A percentile compares a stretch with the other conserved stretches of the same genome.
Conservation (phyloP, 2,888 invertebrate species). For the Bedellia somnulentella region DNA sequence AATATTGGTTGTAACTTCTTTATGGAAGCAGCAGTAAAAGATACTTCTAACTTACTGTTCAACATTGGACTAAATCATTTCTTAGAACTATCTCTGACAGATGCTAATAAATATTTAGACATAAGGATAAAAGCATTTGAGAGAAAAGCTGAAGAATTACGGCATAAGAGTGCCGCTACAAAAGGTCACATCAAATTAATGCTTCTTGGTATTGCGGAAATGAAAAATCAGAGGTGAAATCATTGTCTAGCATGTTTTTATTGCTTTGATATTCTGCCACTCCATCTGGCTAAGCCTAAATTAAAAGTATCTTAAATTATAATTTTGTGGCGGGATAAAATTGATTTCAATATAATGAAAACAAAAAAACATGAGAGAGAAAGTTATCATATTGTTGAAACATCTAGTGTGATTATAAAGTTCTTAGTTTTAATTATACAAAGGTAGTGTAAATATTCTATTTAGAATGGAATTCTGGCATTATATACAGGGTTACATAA, state of each 20-base stretch:
- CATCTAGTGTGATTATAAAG: too few species aligned
- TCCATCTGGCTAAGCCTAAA: too few species aligned
- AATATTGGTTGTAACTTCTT: constrained; percentile 86
- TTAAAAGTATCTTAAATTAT: too few species aligned
- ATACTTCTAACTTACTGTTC: constrained; percentile 67
- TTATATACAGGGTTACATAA: too few species aligned
- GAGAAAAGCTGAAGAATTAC: constrained; percentile 62
- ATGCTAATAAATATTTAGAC: constrained; percentile 72
- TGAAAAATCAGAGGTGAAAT: constrained; percentile 33
- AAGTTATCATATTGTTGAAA: too few species aligned
- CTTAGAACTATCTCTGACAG: constrained; percentile 70
- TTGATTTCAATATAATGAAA: too few species aligned
- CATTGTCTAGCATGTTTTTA: background rate
- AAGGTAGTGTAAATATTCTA: too few species aligned
- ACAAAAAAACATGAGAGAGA: too few species aligned
- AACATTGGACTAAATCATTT: constrained; percentile 77
- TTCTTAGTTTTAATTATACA: too few species aligned
- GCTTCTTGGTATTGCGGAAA: constrained; percentile 67
- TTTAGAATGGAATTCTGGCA: too few species aligned
- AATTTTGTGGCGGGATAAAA: too few species aligned
- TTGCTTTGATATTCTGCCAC: too few species aligned
- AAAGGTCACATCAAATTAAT: constrained; percentile 80
- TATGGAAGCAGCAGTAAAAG: constrained; percentile 72
- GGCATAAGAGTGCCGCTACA: constrained; percentile 68
- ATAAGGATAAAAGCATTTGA: constrained; percentile 68